Evolutionary conservation across 2,888 invertebrate species (phyloP), one percentile per base, ranked within the genome.

Genomic region (Sylvicola cinctus): DNA sequence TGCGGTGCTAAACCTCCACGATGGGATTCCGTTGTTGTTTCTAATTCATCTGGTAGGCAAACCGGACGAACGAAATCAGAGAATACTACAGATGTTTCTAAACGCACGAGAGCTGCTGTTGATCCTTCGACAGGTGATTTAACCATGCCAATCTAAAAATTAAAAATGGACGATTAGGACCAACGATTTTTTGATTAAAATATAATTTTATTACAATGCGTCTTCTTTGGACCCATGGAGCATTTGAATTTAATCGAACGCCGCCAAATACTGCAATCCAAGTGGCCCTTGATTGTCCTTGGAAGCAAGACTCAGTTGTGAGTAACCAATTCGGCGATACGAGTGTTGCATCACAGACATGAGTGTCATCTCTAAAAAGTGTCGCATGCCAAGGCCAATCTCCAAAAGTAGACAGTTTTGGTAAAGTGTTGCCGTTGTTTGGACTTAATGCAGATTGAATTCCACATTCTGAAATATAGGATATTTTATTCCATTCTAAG

Each of bases 351-450:
- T 90, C 88, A 51, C 88, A 90, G 5, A 83, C 78, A 51, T 88
- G 87, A 28, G 77, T 73, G 42, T 83, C 77, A 47, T 84, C 74
- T 45, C 84, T 74, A 47, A 80, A 70, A 3, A 90, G 61, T 2
- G 80, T 75, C 13, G 75, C 80, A 50, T 84, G 75, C 87, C 88
- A 88, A n/a, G 88, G 88, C 87, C 87, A 85, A 52, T 85, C 84
- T 3, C 84, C 85, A 1, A 79, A 76, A 3, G 65, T 65, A 2
- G 83, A 69, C 57, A 79, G 74, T 46, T 80, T 78, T 26, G 70
- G 65, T 39, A 84, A 56, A 36, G 27, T 20, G 13, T 13, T n/a
- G 14, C 20, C 12, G 16, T 31, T 16, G 7, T 52, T 48, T 13
- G 53, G 35, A 10, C 33, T 58, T 32, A 63, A 55, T 1, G 58